A percentile compares a stretch with the other conserved stretches of the same genome.
phyloP scores from a whole-genome alignment of 1,140 invertebrate genomes.

The Eupristina koningsbergeri region DNA sequence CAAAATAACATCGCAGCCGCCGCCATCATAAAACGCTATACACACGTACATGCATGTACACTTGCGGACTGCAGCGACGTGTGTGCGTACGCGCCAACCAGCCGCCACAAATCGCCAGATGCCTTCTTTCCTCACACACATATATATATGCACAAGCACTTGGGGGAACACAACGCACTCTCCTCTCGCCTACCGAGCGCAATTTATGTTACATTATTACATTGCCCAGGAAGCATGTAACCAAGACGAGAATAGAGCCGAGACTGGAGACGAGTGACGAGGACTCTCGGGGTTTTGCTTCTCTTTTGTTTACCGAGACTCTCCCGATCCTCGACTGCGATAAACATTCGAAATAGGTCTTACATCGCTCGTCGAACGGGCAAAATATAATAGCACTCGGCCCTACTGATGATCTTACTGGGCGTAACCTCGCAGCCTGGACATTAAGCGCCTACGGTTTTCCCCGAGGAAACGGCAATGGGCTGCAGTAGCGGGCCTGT shows the following conservation, averaged over 20 bases:
- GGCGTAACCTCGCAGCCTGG: constrained; percentile 2
- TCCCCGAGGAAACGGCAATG: background rate
- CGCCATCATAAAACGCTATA: constrained; percentile 48
- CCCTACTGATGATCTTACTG: background rate
- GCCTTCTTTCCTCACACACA: constrained; percentile 10
- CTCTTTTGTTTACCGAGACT: too few relatives aligned
- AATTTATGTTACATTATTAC: background rate
- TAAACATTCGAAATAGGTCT: background rate
- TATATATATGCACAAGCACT: constrained; percentile 13
- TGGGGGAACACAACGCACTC: too few relatives aligned
- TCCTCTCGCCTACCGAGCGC: too few relatives aligned
- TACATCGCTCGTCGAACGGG: background rate
- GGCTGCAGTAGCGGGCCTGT: background rate
- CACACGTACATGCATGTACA: constrained; percentile 9
- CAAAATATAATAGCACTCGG: background rate
- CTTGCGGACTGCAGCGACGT: background rate
- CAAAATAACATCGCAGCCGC: constrained; percentile 46
- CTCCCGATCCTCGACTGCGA: background rate
- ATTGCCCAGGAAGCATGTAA: too few relatives aligned
- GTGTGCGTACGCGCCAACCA: constrained; percentile 19
- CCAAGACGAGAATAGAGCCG: too few relatives aligned
- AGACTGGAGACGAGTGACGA: too few relatives aligned
- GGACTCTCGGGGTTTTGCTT: too few relatives aligned
- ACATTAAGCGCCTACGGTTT: background rate
- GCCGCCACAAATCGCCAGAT: constrained; percentile 29